A percentile compares a stretch with the other conserved stretches of the same genome.
These are phyloP conservation scores for Bovichtus diacanthus DNA, from an alignment of 2,797 vertebrate genomes.

Conservation along the genomic window DNA sequence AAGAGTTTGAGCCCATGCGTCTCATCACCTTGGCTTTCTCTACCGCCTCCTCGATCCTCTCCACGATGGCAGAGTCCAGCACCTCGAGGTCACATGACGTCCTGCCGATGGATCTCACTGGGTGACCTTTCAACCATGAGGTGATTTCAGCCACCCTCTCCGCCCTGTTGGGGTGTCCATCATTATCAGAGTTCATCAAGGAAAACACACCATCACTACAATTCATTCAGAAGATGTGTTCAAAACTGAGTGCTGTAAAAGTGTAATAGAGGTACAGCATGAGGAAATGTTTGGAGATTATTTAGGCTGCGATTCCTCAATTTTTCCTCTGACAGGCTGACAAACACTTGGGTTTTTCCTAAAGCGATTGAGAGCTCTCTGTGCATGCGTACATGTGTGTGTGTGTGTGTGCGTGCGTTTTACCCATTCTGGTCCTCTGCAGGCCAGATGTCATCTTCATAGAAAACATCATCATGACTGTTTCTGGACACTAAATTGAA, in stretches of 20 bases:
- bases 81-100: slow-evolving; percentile 97
- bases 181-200: not conserved
- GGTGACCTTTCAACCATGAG: slow-evolving; percentile 93
- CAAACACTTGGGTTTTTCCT: not conserved
- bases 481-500: slow-evolving; percentile 92
- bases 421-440: slow-evolving; percentile 94
- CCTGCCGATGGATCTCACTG: slow-evolving; percentile 92
- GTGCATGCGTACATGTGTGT: not conserved
- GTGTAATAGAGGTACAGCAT: not conserved
- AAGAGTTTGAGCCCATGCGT: not conserved
- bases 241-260: not conserved
- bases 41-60: slow-evolving; percentile 95
- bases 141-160: slow-evolving; percentile 95
- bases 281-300: not conserved
- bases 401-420: not conserved
- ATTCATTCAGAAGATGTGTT: not conserved
- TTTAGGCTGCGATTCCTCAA: not conserved
- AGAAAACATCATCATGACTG: slow-evolving; percentile 96
- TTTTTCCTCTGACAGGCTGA: not conserved
- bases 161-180: slow-evolving; percentile 78
- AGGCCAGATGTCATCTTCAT: slow-evolving; percentile 98
- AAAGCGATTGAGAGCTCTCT: not conserved
- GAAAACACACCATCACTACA: not conserved
- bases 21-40: slow-evolving; percentile 91
- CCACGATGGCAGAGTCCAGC: slow-evolving; percentile 92